Base-by-base conservation (phyloP, 2,888 invertebrate genomes). In the Cheilosia urbana region DNA sequence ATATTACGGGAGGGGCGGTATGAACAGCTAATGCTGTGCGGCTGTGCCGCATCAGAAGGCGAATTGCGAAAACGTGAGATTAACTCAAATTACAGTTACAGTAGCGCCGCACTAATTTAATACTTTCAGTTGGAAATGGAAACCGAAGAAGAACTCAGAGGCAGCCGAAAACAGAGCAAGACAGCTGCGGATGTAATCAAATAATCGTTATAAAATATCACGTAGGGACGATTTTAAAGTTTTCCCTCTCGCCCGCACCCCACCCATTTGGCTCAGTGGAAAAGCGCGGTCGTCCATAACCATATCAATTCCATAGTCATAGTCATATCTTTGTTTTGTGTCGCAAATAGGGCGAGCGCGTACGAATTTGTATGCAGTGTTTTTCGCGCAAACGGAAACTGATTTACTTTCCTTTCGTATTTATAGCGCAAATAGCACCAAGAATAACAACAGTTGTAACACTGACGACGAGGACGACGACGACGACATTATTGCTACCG, bases 201-300 rank as follows among this genome's bases (percentile, higher is more conserved):
- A 85, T 81, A 81, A 80, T 77, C 85, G 72, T 85, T 85, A 85
- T 60, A 81, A 81, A 81, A 77, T 72, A 85, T 81, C 85, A 85
- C 85, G 85, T 85, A 85, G 85, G 60, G 68, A 81, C 34, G 76
- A 68, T 77, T 85, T 81, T 66, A 68, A 84, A 77, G 76, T 71
- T 75, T 55, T 53, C 42, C 17, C 49, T 17, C 24, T 21, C 30
- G 1, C 37, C 37, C 37, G 1, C 13, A 0, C 34, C 34, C 0
- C 6, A 30, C 30, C 27, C 27, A 6, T 34, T 51, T 37, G 34
- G 17, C 9, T 40, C 49, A 45, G 69, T 5, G 7, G 57, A 58
- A 45, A 13, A 65, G 71, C 71, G 71, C 4, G 13, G 37, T 13
- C 37, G 13, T 37, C 13, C 37, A 34, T 34, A 34, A 6, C n/a